Percentiles rank a stretch among this genome's conserved stretches.
Conservation (phyloP, 1,140 invertebrate genomes). For the Drosophila parabipectinata region DNA sequence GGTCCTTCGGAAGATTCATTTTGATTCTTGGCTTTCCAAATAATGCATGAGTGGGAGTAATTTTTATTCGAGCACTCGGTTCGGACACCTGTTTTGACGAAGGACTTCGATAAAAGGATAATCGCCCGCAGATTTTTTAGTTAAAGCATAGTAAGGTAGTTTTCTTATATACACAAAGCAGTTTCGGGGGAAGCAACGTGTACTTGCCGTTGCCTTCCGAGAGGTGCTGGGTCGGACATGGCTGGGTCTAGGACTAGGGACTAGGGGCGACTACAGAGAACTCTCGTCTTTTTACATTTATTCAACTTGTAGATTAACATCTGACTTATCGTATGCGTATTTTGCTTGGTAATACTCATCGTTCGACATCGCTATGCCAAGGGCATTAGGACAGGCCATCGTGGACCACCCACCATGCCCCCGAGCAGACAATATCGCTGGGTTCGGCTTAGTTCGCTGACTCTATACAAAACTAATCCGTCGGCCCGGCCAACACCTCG, state of each 20-base stretch:
- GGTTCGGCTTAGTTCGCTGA: slow-evolving; percentile 12
- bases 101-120: slow-evolving; percentile 11
- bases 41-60: slow-evolving; percentile 42
- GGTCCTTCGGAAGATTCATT: slow-evolving; percentile 40
- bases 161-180: slow-evolving; percentile 68
- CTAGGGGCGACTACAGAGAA: slow-evolving; percentile 35
- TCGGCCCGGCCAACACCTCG: neutral
- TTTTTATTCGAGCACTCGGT: slow-evolving; percentile 65
- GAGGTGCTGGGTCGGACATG: slow-evolving; percentile 10
- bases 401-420: slow-evolving; percentile 33
- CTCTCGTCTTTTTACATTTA: slow-evolving; percentile 69
- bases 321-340: slow-evolving; percentile 63
- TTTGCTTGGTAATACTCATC: slow-evolving; percentile 65
- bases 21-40: slow-evolving; percentile 69
- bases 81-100: slow-evolving; percentile 28
- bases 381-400: slow-evolving; percentile 18
- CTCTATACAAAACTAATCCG: slow-evolving; percentile 6
- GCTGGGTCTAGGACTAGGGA: slow-evolving; percentile 22
- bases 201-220: slow-evolving; percentile 7
- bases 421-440: slow-evolving; percentile 6
- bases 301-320: slow-evolving; percentile 56
- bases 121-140: slow-evolving; percentile 29
- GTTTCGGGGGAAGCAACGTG: slow-evolving; percentile 53
- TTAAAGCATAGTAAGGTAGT: slow-evolving; percentile 38
- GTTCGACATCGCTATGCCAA: slow-evolving; percentile 53